Conservation (phyloP, 1,140 invertebrate species). For the Anastrepha ludens region DNA sequence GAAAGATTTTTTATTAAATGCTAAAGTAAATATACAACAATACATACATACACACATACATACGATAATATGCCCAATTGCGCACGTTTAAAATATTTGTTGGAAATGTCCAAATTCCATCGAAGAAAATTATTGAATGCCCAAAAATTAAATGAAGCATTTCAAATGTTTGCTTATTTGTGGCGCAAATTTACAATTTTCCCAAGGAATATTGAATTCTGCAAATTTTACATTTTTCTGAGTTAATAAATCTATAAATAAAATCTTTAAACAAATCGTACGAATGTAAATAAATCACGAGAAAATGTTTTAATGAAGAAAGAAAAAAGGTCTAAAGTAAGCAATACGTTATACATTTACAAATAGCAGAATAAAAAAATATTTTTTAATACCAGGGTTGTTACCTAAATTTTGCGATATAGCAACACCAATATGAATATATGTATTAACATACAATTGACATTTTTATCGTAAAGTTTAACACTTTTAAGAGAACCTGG, state of each 20-base stretch:
- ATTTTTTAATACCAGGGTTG: too few relatives aligned
- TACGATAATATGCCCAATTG: not conserved
- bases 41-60: not conserved
- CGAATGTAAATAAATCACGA: constrained; percentile 18
- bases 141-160: too few relatives aligned
- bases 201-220: not conserved
- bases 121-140: not conserved
- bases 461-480: too few relatives aligned
- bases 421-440: too few relatives aligned
- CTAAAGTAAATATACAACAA: too few relatives aligned
- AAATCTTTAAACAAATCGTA: not conserved
- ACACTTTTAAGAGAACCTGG: too few relatives aligned
- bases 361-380: too few relatives aligned
- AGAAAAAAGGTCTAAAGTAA: not conserved
- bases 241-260: constrained; percentile 44
- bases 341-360: too few relatives aligned
- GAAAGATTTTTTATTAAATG: too few relatives aligned
- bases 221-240: constrained; percentile 11
- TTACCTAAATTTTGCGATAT: too few relatives aligned
- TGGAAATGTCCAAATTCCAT: not conserved
- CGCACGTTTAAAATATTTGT: not conserved
- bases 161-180: too few relatives aligned
- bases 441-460: too few relatives aligned
- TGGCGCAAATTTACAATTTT: not conserved
- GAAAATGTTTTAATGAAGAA: not conserved